Evolutionary conservation across 2,888 invertebrate genomes (phyloP).

Genomic region (Flexamia atlantica): DNA sequence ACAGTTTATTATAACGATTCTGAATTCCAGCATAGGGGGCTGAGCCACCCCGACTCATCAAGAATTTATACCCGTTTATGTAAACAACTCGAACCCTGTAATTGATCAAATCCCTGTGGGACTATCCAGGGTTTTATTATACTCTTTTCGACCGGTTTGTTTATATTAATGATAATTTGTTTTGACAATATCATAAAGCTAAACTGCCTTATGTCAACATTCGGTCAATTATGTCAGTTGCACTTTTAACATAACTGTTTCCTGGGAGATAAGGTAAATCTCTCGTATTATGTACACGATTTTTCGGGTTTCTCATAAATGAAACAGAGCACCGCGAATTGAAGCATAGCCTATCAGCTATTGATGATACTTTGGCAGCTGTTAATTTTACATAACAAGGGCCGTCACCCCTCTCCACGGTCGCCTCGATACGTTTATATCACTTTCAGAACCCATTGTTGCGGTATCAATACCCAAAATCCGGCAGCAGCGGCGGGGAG

Average conservation of each 20-base stretch:
- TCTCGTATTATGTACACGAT: no score
- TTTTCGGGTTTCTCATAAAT: no score
- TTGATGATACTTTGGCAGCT: neutral
- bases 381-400: neutral
- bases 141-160: no score
- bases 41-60: slow-evolving; percentile 6
- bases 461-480: neutral
- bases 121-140: neutral
- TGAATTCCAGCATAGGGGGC: slow-evolving; percentile 16
- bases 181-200: no score
- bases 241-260: no score
- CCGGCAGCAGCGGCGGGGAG: neutral
- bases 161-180: no score
- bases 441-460: slow-evolving; percentile 22
- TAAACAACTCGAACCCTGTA: slow-evolving; percentile 5
- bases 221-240: no score
- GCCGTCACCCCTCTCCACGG: neutral
- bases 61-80: slow-evolving; percentile 14
- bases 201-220: no score
- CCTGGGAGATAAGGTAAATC: no score
- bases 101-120: neutral
- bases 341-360: no score
- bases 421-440: neutral
- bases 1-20: slow-evolving; percentile 49
- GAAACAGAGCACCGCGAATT: no score